These are phyloP conservation scores for Scolopax mira DNA, from an alignment of 2,113 vertebrate genomes.

Conservation along the genomic window DNA sequence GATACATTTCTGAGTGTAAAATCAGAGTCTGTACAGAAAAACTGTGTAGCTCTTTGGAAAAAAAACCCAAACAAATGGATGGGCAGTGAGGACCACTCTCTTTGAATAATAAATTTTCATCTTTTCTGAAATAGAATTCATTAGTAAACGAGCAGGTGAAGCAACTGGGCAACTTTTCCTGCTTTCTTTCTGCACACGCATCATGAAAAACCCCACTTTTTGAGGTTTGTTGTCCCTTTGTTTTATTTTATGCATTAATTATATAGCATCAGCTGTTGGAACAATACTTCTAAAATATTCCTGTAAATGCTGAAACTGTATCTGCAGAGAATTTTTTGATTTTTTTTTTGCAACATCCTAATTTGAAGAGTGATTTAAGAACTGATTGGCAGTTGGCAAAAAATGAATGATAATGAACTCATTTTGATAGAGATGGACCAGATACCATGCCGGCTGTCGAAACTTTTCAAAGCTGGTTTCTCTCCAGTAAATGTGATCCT, in stretches of 20 bases:
- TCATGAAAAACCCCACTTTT: neutral
- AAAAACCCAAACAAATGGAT: neutral
- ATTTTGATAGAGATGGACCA: conserved; percentile 74
- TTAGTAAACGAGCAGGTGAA: neutral
- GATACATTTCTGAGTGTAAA: conserved; percentile 13
- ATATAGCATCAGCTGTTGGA: conserved; percentile 5
- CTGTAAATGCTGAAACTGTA: conserved; percentile 32
- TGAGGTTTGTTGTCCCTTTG: neutral
- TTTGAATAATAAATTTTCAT: neutral
- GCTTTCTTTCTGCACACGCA: neutral
- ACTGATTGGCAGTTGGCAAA: conserved; percentile 79
- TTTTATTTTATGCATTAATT: conserved; percentile 30
- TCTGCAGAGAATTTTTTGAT: neutral
- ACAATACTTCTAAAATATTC: conserved; percentile 36
- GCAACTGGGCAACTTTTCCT: neutral
- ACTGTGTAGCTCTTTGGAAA: neutral
- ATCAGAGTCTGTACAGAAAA: neutral
- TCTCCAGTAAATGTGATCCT: conserved; percentile 73
- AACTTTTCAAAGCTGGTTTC: conserved; percentile 78
- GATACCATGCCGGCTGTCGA: conserved; percentile 69
- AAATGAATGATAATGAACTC: conserved; percentile 75
- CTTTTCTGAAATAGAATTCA: neutral
- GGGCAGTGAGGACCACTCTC: neutral
- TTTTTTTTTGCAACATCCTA: neutral
- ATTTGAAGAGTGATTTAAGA: conserved; percentile 73